Evolutionary conservation across 2,888 invertebrate genomes (phyloP).

Genomic region (Chloromyia formosa): DNA sequence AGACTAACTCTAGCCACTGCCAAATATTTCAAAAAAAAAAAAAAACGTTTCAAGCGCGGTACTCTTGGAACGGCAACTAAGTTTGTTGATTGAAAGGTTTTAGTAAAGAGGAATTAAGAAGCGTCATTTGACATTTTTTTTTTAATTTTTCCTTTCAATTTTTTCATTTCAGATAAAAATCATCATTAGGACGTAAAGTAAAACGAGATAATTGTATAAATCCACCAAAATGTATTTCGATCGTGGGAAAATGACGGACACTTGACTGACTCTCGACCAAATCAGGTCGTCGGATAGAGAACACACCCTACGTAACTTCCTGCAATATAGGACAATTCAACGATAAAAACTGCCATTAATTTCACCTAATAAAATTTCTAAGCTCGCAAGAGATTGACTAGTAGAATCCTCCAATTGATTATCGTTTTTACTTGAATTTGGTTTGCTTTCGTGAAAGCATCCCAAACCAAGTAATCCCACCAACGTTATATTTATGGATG

Average conservation of each 20-base stretch:
- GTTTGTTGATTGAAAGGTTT: too few relatives aligned
- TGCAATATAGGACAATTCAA: not conserved
- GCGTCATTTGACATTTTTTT: too few relatives aligned
- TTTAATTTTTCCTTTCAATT: too few relatives aligned
- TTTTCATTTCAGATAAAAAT: slow-evolving; percentile 2
- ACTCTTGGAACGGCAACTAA: too few relatives aligned
- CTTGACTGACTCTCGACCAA: not conserved
- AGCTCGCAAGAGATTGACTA: not conserved
- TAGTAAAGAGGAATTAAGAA: too few relatives aligned
- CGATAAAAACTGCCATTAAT: not conserved
- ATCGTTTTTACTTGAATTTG: slow-evolving; percentile 50
- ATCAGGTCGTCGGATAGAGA: not conserved
- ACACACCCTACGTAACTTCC: too few relatives aligned
- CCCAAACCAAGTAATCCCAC: slow-evolving; percentile 55
- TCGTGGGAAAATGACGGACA: slow-evolving; percentile 44
- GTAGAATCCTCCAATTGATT: slow-evolving; percentile 7
- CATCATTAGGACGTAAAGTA: not conserved
- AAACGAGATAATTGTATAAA: not conserved
- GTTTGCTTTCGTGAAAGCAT: slow-evolving; percentile 50
- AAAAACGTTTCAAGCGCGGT: too few relatives aligned
- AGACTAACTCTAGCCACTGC: too few relatives aligned
- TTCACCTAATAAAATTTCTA: not conserved
- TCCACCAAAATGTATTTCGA: slow-evolving; percentile 47
- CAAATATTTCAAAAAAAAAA: too few relatives aligned
- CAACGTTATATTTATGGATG: slow-evolving; percentile 64